phyloP scores from a whole-genome alignment of 2,797 vertebrate species.

The Hemitrygon akajei region DNA sequence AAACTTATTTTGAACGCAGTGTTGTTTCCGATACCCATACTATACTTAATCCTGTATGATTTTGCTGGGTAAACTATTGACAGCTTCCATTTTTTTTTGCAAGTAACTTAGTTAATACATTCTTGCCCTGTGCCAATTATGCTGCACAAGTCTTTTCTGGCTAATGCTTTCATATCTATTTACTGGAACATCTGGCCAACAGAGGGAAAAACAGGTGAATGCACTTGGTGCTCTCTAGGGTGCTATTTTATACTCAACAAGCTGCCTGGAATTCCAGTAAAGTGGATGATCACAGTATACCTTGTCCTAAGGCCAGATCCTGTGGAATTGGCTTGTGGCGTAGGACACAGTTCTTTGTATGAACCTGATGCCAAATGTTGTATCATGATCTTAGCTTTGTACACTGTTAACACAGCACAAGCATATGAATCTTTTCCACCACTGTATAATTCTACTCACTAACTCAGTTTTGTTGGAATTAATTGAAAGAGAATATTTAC shows the following conservation, averaged over 20 bases:
- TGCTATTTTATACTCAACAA: neutral
- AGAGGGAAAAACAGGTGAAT: neutral
- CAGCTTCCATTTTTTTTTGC: neutral
- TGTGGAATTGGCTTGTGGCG: neutral
- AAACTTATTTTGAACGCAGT: neutral
- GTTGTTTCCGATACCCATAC: neutral
- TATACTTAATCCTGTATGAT: neutral
- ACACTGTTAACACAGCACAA: neutral
- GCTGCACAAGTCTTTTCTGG: neutral
- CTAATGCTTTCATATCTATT: neutral
- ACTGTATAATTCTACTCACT: neutral
- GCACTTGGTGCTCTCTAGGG: neutral
- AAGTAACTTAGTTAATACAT: neutral
- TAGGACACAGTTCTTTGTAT: neutral
- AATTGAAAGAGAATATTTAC: neutral
- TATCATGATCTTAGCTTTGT: neutral
- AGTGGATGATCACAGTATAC: neutral
- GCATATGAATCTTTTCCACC: neutral
- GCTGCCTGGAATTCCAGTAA: neutral
- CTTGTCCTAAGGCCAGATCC: neutral
- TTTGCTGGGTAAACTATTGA: neutral
- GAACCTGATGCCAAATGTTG: neutral
- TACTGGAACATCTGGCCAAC: constrained; percentile 1
- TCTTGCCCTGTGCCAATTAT: neutral
- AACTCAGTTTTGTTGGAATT: neutral